Evolutionary conservation across 2,797 vertebrate genomes (phyloP).

Genomic region (Leptatherina wallacei): DNA sequence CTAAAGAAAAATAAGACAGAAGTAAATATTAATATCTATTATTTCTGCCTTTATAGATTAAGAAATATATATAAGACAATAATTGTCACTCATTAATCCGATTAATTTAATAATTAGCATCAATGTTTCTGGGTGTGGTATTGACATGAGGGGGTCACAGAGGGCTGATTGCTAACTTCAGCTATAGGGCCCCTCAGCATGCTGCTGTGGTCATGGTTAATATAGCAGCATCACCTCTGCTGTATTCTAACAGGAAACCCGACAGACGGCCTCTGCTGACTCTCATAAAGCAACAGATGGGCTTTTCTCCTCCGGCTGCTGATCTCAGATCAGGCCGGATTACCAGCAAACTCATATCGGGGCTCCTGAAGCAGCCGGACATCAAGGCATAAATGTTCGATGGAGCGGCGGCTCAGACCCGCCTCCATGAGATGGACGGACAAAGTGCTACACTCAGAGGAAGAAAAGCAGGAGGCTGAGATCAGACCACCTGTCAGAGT

Average conservation of each 20-base stretch:
- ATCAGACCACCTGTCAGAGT: constrained; percentile 91
- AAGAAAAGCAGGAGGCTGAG: constrained; percentile 60
- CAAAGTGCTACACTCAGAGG: constrained; percentile 53
- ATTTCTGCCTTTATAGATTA: too few relatives aligned
- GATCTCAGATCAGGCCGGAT: constrained; percentile 18
- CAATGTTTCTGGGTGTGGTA: neutral
- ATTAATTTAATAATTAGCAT: too few relatives aligned
- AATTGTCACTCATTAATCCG: too few relatives aligned
- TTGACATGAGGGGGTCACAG: neutral
- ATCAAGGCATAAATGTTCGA: constrained; percentile 36
- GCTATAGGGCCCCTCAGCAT: neutral
- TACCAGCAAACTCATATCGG: constrained; percentile 13
- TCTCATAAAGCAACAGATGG: constrained; percentile 52
- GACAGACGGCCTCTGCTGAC: neutral
- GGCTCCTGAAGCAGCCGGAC: constrained; percentile 29
- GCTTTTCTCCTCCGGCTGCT: neutral
- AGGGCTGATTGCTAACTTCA: neutral
- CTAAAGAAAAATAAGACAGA: neutral
- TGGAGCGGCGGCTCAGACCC: constrained; percentile 39
- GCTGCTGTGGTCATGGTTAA: neutral
- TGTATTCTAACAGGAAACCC: constrained; percentile 7
- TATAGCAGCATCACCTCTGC: neutral
- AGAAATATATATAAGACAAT: too few relatives aligned
- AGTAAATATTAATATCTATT: neutral
- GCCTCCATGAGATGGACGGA: constrained; percentile 60